Conservation (phyloP, 2,797 vertebrate species). For the Eutrigla gurnardus region DNA sequence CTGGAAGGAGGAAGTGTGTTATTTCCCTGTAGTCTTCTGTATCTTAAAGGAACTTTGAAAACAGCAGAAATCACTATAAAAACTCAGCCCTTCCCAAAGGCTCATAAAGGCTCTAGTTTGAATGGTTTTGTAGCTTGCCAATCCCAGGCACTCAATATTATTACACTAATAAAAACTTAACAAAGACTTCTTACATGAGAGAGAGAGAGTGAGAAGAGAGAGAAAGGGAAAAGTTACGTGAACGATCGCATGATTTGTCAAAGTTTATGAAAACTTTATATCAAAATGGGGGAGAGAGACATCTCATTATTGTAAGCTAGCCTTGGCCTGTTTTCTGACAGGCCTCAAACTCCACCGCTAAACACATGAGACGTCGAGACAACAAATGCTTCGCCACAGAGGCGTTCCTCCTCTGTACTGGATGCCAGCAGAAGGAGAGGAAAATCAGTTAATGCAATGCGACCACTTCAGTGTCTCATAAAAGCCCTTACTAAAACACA, state of each 20-base stretch:
- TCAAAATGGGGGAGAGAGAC: constrained; percentile 60
- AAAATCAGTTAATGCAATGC: constrained; percentile 71
- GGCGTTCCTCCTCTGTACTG: constrained; percentile 57
- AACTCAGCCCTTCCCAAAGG: constrained; percentile 29
- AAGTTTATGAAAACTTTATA: constrained; percentile 71
- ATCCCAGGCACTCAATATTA: constrained; percentile 47
- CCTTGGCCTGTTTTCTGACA: constrained; percentile 71
- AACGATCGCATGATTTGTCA: constrained; percentile 65
- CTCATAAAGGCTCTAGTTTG: constrained; percentile 40
- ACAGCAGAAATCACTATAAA: constrained; percentile 32
- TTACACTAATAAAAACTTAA: constrained; percentile 56
- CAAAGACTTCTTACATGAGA: constrained; percentile 43
- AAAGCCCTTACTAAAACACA: constrained; percentile 72
- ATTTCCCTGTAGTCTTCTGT: constrained; percentile 36
- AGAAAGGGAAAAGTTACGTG: constrained; percentile 35
- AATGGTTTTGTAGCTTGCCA: constrained; percentile 42
- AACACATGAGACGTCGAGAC: constrained; percentile 73
- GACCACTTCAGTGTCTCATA: constrained; percentile 70
- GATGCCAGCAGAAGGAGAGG: constrained; percentile 64
- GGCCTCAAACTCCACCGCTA: constrained; percentile 68
- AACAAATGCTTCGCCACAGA: constrained; percentile 74
- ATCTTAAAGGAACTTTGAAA: constrained; percentile 44
- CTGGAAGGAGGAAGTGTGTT: constrained; percentile 32
- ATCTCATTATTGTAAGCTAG: constrained; percentile 67
- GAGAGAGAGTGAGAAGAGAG: neutral